These are phyloP conservation scores for Amblyopsis rosae DNA, from an alignment of 2,113 vertebrate species.

Conservation along the genomic window DNA sequence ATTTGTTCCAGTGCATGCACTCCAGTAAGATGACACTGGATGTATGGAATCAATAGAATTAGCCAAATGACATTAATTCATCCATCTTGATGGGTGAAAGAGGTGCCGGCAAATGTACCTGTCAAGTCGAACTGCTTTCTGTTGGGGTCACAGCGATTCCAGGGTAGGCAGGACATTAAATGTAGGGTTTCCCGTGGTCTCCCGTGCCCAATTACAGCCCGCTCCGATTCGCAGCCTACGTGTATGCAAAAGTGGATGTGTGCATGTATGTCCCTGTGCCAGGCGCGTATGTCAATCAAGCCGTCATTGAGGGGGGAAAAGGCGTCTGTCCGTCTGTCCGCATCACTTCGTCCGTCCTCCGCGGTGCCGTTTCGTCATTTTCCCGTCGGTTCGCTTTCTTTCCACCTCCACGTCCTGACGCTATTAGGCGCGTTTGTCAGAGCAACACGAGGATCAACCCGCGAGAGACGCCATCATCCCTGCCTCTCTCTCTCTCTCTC, in stretches of 20 bases:
- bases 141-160: conserved; percentile 77
- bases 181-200: conserved; percentile 62
- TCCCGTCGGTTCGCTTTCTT: conserved; percentile 37
- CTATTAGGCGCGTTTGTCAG: conserved; percentile 69
- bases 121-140: conserved; percentile 74
- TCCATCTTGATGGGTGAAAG: conserved; percentile 29
- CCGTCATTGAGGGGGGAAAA: conserved; percentile 44
- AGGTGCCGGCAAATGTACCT: conserved; percentile 65
- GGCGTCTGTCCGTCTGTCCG: conserved; percentile 66
- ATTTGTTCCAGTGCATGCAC: conserved; percentile 65
- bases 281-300: conserved; percentile 73
- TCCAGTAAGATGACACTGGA: conserved; percentile 63
- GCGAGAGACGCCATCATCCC: conserved; percentile 82
- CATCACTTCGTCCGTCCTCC: conserved; percentile 71
- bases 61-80: conserved; percentile 30
- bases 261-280: conserved; percentile 62
- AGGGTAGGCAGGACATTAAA: conserved; percentile 70
- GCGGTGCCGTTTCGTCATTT: conserved; percentile 77
- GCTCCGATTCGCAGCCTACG: conserved; percentile 66
- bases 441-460: conserved; percentile 72
- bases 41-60: conserved; percentile 42
- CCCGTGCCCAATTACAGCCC: conserved; percentile 68
- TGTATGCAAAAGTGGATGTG: conserved; percentile 61
- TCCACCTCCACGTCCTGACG: conserved; percentile 59
- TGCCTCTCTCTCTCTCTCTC: conserved; percentile 59